Conservation (phyloP, 2,797 vertebrate species). For the Adrianichthys oophorus region DNA sequence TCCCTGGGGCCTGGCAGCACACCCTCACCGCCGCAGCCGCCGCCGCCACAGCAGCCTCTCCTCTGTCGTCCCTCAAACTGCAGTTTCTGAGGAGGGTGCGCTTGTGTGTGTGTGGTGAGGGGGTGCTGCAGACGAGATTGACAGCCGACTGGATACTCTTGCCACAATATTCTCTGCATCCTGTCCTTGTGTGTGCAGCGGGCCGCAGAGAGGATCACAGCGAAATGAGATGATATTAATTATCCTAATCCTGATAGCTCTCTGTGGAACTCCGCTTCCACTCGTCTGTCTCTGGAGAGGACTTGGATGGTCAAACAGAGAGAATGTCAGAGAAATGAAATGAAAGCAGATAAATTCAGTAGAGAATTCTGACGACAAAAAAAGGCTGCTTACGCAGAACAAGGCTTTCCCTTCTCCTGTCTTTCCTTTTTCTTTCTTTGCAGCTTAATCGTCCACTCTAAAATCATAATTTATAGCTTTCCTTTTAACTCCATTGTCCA, state of each 20-base stretch:
- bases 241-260: slow-evolving; percentile 81
- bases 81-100: slow-evolving; percentile 85
- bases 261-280: slow-evolving; percentile 71
- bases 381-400: slow-evolving; percentile 44
- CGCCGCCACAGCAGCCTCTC: slow-evolving; percentile 65
- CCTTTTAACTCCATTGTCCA: neutral
- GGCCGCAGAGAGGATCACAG: slow-evolving; percentile 70
- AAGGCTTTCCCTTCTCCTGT: slow-evolving; percentile 45
- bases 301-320: slow-evolving; percentile 71
- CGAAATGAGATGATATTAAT: slow-evolving; percentile 81
- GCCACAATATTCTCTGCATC: slow-evolving; percentile 73
- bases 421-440: slow-evolving; percentile 50
- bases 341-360: slow-evolving; percentile 67
- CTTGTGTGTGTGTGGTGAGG: slow-evolving; percentile 23
- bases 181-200: slow-evolving; percentile 73
- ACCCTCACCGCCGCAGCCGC: slow-evolving; percentile 48
- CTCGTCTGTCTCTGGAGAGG: slow-evolving; percentile 75
- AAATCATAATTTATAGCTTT: slow-evolving; percentile 23
- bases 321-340: slow-evolving; percentile 73
- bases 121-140: slow-evolving; percentile 72
- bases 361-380: slow-evolving; percentile 63
- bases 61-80: slow-evolving; percentile 93
- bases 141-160: slow-evolving; percentile 85
- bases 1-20: slow-evolving; percentile 83
- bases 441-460: slow-evolving; percentile 43